Evolutionary conservation across 2,797 vertebrate species (phyloP), one percentile per base, ranked within the genome.

Genomic region (Characodon lateralis): DNA sequence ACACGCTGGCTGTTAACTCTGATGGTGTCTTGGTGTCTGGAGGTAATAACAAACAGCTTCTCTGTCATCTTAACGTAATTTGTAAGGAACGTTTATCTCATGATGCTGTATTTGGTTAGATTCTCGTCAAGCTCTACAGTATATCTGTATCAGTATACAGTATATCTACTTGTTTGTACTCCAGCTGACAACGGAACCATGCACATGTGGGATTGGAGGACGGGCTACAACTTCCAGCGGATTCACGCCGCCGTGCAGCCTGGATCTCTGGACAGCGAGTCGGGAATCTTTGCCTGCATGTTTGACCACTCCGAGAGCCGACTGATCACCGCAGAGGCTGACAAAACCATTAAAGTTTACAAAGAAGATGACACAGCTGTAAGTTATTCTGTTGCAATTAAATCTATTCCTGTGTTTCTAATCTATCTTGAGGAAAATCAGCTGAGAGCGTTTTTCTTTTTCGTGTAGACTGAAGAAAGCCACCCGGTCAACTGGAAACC

Each of bases 291-390:
- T 72, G 96, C 98, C 7, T 98, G 98, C 85, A 78, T 96, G 66
- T 99, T 99, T 80, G 98, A 99, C 91, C 95, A 98, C 88, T 98
- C 98, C 0, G 97, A 99, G 89, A 98, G 97, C 93, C 92, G 97
- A 61, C 89, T 99, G 91, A 96, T 99, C 87, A 99, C 98, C 0
- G 97, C 98, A 0, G 98, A 99, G 95, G 98, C 98, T 0, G 98
- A 99, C 94, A 99, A 99, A 95, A 99, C 98, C 84, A 98, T 99
- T 76, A 99, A 99, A 95, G 97, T 99, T 0, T 99, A 99, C 94
- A 97, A 95, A 93, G 98, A 99, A 91, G 98, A 99, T 31, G 98
- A 99, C 85, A 96, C 95, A 0, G 98, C 98, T 39, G 98, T 99
- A 94, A 91, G 96, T 88, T 35, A 5, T 0, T 18, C 24, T 1